Evolutionary conservation across 2,113 vertebrate species (phyloP).

Genomic region (Archilochus colubris): DNA sequence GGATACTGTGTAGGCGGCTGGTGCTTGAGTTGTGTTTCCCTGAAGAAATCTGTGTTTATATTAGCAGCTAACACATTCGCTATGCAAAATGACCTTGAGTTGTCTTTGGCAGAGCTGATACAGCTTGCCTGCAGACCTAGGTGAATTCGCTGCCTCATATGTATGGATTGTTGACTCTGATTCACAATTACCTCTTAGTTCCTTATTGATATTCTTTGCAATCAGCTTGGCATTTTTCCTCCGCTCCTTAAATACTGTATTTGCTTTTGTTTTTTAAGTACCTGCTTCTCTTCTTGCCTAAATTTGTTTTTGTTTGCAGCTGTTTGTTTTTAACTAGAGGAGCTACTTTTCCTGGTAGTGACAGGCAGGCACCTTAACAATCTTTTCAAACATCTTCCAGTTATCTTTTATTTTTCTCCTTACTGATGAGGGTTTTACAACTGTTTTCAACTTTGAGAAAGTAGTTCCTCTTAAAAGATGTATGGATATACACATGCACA

Average conservation of each 20-base stretch:
- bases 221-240: slow-evolving; percentile 49
- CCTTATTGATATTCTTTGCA: slow-evolving; percentile 65
- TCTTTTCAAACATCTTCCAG: background rate
- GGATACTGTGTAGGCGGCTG: accelerated
- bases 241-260: background rate
- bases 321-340: slow-evolving; percentile 29
- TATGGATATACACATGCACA: accelerated
- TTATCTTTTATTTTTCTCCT: background rate
- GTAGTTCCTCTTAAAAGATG: background rate
- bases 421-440: background rate
- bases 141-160: background rate
- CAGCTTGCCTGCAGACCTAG: background rate
- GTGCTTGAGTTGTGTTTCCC: background rate
- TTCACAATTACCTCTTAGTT: slow-evolving; percentile 39
- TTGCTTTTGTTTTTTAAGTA: slow-evolving; percentile 52
- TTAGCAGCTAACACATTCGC: background rate
- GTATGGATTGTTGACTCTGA: slow-evolving; percentile 46
- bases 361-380: background rate
- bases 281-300: background rate
- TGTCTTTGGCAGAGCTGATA: slow-evolving; percentile 29
- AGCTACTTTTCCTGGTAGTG: background rate
- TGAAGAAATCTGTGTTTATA: slow-evolving; percentile 10
- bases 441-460: background rate
- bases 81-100: slow-evolving; percentile 39
- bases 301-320: slow-evolving; percentile 33